phyloP scores from a whole-genome alignment of 2,113 vertebrate species.

The Anoura caudifer region DNA sequence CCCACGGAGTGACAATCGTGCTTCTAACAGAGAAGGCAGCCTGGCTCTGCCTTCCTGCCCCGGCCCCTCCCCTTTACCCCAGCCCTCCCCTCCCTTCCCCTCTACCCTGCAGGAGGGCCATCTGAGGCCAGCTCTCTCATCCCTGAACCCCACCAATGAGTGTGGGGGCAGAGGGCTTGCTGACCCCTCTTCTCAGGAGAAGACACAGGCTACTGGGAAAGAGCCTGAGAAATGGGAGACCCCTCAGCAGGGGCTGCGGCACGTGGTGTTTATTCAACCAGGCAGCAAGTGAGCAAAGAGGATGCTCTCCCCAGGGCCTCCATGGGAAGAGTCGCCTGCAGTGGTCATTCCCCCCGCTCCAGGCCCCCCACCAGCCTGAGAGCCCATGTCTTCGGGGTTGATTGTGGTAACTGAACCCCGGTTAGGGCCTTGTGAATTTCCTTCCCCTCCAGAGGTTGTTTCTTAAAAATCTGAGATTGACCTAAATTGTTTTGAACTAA shows the following conservation, averaged over 20 bases:
- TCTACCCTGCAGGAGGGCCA: not conserved
- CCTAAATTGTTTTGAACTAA: slow-evolving; percentile 45
- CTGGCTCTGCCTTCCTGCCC: not conserved
- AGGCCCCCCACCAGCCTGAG: not conserved
- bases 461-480: slow-evolving; percentile 55
- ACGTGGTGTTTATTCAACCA: not conserved
- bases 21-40: not conserved
- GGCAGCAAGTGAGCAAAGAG: not conserved
- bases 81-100: not conserved
- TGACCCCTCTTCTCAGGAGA: not conserved
- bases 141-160: not conserved
- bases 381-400: not conserved
- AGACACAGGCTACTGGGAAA: not conserved
- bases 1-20: not conserved
- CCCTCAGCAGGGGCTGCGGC: not conserved
- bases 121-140: not conserved
- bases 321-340: not conserved
- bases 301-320: not conserved
- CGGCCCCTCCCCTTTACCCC: not conserved
- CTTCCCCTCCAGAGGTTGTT: slow-evolving; percentile 45
- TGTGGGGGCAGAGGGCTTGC: no score
- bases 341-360: not conserved
- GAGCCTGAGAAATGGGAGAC: not conserved
- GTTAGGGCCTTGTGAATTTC: not conserved
- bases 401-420: not conserved